phyloP scores from a whole-genome alignment of 2,113 vertebrate species.

The Puma concolor region DNA sequence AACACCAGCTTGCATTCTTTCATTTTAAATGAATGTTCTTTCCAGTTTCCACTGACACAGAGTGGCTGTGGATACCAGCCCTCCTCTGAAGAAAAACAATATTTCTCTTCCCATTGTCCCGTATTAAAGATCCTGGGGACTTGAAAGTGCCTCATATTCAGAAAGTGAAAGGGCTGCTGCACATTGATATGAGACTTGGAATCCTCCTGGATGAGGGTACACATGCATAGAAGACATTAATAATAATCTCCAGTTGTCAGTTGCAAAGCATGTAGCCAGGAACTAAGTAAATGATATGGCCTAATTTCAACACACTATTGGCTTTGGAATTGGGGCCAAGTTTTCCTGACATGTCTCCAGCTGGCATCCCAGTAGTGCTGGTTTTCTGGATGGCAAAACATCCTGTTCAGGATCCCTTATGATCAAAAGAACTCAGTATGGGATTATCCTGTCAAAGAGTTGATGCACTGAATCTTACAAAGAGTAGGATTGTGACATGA shows the following conservation, averaged over 20 bases:
- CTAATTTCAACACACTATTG: conserved; percentile 71
- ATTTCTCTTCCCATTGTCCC: neutral
- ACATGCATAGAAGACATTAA: neutral
- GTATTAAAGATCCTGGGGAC: neutral
- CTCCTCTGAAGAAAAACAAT: neutral
- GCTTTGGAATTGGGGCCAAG: conserved; percentile 34
- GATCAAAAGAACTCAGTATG: conserved; percentile 69
- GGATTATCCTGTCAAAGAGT: conserved; percentile 61
- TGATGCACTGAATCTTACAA: conserved; percentile 21
- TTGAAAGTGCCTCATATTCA: neutral
- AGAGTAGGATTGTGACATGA: neutral
- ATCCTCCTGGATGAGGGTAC: neutral
- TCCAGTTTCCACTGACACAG: neutral
- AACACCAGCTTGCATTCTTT: neutral
- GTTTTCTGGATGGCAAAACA: conserved; percentile 69
- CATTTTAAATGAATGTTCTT: neutral
- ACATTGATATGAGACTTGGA: neutral
- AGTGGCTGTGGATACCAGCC: neutral
- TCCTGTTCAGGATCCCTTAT: conserved; percentile 63
- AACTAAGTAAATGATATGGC: conserved; percentile 68
- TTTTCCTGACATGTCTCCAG: conserved; percentile 60
- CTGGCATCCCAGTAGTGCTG: conserved; percentile 40
- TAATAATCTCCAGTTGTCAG: conserved; percentile 59
- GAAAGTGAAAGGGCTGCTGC: neutral
- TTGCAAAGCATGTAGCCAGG: conserved; percentile 33